Percentiles rank a stretch among this genome's conserved stretches.
Evolutionary conservation across 1,140 invertebrate genomes (phyloP).

Genomic region (Helicorthomorpha holstii): DNA sequence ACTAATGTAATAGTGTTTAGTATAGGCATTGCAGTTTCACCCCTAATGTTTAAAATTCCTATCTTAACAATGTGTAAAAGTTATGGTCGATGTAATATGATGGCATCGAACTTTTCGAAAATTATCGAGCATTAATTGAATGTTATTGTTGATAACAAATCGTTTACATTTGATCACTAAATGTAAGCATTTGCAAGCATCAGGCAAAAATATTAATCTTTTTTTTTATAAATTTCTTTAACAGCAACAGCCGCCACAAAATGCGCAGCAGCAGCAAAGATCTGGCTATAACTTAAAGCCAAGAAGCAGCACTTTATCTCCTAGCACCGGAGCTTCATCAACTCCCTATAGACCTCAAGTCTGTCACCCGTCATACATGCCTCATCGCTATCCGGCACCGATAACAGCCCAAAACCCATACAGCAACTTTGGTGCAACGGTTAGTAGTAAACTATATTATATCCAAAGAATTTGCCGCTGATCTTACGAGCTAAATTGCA

Average conservation of each 20-base stretch:
- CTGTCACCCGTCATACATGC: slow-evolving; percentile 1
- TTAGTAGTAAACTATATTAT: neutral
- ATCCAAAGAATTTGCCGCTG: neutral
- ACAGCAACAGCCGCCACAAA: neutral
- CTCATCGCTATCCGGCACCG: neutral
- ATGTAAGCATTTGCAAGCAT: no score
- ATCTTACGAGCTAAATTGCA: neutral
- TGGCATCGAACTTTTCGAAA: no score
- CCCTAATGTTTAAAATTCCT: no score
- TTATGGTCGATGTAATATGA: no score
- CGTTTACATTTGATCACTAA: no score
- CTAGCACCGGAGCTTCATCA: slow-evolving; percentile 2
- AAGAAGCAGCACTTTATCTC: slow-evolving; percentile 1
- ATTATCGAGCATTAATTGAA: no score
- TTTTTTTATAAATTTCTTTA: neutral
- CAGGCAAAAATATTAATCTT: no score
- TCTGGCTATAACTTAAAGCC: slow-evolving; percentile 1
- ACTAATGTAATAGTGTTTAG: no score
- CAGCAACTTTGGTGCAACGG: neutral
- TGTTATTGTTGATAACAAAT: no score
- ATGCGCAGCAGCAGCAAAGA: slow-evolving; percentile 5
- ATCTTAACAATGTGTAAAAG: no score
- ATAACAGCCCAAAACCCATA: neutral
- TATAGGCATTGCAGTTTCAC: no score
- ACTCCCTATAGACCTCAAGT: slow-evolving; percentile 4